Evolutionary conservation across 2,113 vertebrate genomes (phyloP).

Genomic region (Xerus inauris): DNA sequence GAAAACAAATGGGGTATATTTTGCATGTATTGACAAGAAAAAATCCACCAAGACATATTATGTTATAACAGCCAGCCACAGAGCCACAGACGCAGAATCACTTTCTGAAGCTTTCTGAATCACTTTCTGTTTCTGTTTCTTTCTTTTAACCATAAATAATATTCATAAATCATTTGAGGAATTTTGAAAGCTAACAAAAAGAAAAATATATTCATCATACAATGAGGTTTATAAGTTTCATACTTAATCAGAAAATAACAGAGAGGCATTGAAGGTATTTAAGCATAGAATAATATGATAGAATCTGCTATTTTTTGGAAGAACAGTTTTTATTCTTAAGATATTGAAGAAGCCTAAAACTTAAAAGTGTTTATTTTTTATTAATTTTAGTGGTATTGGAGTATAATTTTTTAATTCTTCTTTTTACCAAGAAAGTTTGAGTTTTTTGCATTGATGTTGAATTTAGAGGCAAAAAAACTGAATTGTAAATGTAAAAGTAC

Average conservation of each 20-base stretch:
- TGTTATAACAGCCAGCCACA: neutral
- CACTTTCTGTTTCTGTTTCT: neutral
- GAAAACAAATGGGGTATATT: neutral
- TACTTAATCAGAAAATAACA: neutral
- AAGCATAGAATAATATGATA: neutral
- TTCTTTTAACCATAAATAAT: neutral
- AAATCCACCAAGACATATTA: neutral
- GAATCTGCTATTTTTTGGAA: neutral
- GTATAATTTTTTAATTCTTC: neutral
- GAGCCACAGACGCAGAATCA: neutral
- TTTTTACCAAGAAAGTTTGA: neutral
- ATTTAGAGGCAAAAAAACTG: neutral
- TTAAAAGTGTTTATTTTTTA: neutral
- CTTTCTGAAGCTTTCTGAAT: neutral
- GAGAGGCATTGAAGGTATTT: neutral
- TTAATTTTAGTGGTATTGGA: neutral
- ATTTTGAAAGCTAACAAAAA: neutral
- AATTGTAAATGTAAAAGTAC: neutral
- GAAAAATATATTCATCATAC: neutral
- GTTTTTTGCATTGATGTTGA: neutral
- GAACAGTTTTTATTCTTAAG: neutral
- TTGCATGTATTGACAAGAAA: neutral
- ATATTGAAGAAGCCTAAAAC: neutral
- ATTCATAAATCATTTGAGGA: neutral
- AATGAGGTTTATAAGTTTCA: neutral